phyloP scores from a whole-genome alignment of 2,888 invertebrate species.

The Cantharis nigra region DNA sequence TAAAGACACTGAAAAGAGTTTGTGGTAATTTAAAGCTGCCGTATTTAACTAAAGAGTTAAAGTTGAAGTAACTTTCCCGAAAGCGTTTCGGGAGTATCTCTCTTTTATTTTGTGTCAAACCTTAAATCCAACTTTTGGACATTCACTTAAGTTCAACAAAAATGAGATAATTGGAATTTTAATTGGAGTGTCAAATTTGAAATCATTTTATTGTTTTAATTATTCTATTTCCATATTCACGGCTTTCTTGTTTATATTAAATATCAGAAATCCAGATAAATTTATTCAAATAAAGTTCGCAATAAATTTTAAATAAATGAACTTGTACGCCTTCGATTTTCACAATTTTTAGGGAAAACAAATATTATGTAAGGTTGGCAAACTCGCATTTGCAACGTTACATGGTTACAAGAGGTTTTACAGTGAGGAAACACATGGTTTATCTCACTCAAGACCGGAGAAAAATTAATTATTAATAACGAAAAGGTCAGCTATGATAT shows the following conservation, averaged over 20 bases:
- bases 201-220: background rate
- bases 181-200: background rate
- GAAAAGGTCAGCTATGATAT: background rate
- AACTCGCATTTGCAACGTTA: too few species aligned
- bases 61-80: background rate
- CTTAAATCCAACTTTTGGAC: background rate
- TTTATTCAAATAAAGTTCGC: background rate
- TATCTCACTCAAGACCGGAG: too few species aligned
- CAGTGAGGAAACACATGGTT: too few species aligned
- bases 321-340: too few species aligned
- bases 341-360: too few species aligned
- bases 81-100: background rate
- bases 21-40: slow-evolving; percentile 1
- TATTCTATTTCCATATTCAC: background rate
- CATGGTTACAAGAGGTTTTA: too few species aligned
- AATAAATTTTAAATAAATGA: too few species aligned
- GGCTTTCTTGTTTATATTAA: background rate
- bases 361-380: too few species aligned
- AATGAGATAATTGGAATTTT: background rate
- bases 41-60: background rate
- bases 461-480: too few species aligned
- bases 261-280: background rate
- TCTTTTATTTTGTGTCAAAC: background rate
- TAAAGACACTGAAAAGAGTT: background rate
- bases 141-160: background rate